Base-by-base conservation (phyloP, 2,797 vertebrate species). In the Salmo trutta region DNA sequence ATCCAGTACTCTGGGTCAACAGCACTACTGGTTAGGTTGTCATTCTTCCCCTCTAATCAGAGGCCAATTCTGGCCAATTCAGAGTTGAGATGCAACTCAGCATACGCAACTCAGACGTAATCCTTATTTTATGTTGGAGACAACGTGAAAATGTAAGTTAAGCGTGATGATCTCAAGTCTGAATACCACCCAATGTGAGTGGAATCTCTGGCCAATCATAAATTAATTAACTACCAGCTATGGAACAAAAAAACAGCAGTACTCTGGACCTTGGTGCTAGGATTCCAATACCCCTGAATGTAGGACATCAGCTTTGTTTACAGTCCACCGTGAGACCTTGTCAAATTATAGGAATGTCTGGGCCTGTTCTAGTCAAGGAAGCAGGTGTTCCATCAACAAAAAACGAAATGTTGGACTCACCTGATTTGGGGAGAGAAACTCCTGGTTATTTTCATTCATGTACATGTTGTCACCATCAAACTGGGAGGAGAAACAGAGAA, bases 381-480 rank as follows among this genome's bases (percentile, higher is more conserved):
- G 56, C 27, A 24, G 54, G 71, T 75, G 73, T 36, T 21, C 47
- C 27, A 74, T 21, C 3, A 15, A 59, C 17, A 70, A 65, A 36
- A n/a, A 77, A 66, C 82, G 75, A 14, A 14, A 47, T 14, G 2
- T 47, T 24, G 19, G 76, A 41, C 95, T 94, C 91, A 99, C 98
- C 96, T 99, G 97, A 91, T 95, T 98, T 82, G 96, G 94, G 0
- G 97, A 95, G 81, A 99, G 96, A 88, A 98, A 98, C 91, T 99
- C 98, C 78, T 97, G 97, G 94, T 96, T 94, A 89, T 96, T 97
- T 91, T 99, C 98, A 84, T 96, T 99, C 97, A 99, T 97, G 93
- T 98, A 98, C 98, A 99, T 96, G 95, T 97, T 99, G 90, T 99
- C 98, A 95, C 96, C 97, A 96, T 99, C 98, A 97, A 99, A 99